phyloP scores from a whole-genome alignment of 2,797 vertebrate genomes.

The Nothura maculosa region DNA sequence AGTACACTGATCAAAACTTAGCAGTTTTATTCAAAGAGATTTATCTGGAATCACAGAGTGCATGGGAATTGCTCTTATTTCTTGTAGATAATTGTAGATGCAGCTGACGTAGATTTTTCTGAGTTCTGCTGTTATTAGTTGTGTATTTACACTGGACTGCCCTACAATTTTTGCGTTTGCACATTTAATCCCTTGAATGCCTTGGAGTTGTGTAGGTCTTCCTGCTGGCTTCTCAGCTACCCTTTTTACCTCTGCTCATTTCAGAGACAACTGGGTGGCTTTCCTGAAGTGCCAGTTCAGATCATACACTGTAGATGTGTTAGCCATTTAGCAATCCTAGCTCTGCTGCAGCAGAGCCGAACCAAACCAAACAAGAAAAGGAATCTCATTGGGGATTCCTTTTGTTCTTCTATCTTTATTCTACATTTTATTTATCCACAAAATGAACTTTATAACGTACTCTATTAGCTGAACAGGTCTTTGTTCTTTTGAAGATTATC shows the following conservation, averaged over 20 bases:
- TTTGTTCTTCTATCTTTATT: not conserved
- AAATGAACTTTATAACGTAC: not conserved
- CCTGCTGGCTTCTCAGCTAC: not conserved
- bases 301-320: not conserved
- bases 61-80: not conserved
- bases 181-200: conserved; percentile 23
- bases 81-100: not conserved
- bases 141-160: not conserved
- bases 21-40: not conserved
- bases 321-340: not conserved
- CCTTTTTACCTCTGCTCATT: not conserved
- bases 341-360: not conserved
- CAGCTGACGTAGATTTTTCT: not conserved
- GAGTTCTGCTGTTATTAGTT: conserved; percentile 20
- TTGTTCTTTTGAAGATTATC: not conserved
- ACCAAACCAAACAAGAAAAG: not conserved
- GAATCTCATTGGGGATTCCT: not conserved
- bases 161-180: conserved; percentile 12
- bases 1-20: not conserved
- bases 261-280: not conserved
- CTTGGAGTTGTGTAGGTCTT: conserved; percentile 1
- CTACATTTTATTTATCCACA: not conserved
- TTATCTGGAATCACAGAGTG: not conserved
- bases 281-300: not conserved
- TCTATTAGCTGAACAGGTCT: not conserved